phyloP scores from a whole-genome alignment of 2,113 vertebrate species.

The Odobenus rosmarus region DNA sequence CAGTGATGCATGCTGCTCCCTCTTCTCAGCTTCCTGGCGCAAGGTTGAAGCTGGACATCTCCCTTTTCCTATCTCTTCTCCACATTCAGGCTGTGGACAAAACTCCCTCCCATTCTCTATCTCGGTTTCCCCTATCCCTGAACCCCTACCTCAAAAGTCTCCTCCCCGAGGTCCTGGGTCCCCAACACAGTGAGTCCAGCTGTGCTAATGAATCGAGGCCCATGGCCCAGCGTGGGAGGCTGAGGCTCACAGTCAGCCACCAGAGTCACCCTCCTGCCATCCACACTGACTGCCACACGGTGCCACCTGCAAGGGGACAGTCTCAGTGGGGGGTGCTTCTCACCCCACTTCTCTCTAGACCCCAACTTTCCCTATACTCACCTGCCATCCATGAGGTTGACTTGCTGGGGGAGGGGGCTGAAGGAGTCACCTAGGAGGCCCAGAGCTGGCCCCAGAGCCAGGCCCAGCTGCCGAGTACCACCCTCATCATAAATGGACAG shows the following conservation, averaged over 20 bases:
- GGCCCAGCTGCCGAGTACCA: conserved; percentile 91
- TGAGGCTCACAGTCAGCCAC: conserved; percentile 91
- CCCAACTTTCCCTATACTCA: conserved; percentile 80
- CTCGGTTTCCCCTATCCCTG: background rate
- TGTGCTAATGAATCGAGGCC: conserved; percentile 86
- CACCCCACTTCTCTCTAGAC: background rate
- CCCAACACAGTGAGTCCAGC: conserved; percentile 91
- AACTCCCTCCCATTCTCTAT: background rate
- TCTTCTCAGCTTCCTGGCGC: background rate
- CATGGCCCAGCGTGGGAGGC: conserved; percentile 84
- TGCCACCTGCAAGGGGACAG: conserved; percentile 90
- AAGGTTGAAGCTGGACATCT: rapidly evolving
- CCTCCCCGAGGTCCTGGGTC: conserved; percentile 88
- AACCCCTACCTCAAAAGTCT: conserved; percentile 90
- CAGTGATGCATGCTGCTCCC: rapidly evolving
- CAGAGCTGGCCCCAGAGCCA: conserved; percentile 90
- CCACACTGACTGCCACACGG: conserved; percentile 91
- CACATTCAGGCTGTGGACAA: background rate
- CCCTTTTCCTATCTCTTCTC: background rate
- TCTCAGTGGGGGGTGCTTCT: background rate
- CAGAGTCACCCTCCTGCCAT: conserved; percentile 87
- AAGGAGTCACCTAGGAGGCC: conserved; percentile 82
- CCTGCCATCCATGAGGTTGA: conserved; percentile 94
- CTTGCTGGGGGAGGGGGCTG: conserved; percentile 84
- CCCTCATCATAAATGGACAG: conserved; percentile 91